phyloP scores from a whole-genome alignment of 1,140 invertebrate species.

The Ylistrum balloti region DNA sequence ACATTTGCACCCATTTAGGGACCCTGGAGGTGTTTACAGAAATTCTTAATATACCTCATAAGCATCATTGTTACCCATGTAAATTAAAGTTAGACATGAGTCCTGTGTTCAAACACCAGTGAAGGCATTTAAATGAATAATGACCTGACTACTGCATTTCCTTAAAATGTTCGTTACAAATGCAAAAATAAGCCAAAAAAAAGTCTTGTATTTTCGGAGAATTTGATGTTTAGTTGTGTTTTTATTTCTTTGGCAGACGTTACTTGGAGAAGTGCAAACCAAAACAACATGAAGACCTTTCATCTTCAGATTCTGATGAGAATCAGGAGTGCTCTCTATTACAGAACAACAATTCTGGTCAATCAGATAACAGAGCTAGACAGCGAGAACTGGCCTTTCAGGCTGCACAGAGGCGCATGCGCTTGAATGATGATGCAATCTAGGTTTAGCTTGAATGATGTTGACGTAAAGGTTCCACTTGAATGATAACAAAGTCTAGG shows the following conservation, averaged over 20 bases:
- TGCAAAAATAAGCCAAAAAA: too few relatives aligned
- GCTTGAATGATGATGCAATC: neutral
- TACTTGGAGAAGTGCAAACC: slow-evolving; percentile 48
- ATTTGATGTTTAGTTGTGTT: neutral
- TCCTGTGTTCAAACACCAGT: too few relatives aligned
- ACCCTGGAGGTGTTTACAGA: too few relatives aligned
- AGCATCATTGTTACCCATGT: too few relatives aligned
- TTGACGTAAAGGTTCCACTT: too few relatives aligned
- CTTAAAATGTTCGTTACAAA: too few relatives aligned
- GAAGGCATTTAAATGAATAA: too few relatives aligned
- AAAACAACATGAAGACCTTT: slow-evolving; percentile 1
- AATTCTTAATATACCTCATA: too few relatives aligned
- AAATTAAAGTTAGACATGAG: too few relatives aligned
- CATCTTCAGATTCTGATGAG: slow-evolving; percentile 37
- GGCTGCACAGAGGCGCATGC: slow-evolving; percentile 65
- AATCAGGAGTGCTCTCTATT: neutral
- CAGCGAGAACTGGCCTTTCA: slow-evolving; percentile 63
- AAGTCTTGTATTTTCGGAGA: too few relatives aligned
- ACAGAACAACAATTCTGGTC: neutral
- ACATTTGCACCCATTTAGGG: too few relatives aligned
- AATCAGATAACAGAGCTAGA: slow-evolving; percentile 26
- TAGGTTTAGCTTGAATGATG: neutral
- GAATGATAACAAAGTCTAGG: neutral
- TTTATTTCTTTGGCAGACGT: slow-evolving; percentile 56
- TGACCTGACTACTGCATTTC: too few relatives aligned